These are phyloP conservation scores for Auanema sp. DNA, from an alignment of 2,888 invertebrate species.

Conservation along the genomic window DNA sequence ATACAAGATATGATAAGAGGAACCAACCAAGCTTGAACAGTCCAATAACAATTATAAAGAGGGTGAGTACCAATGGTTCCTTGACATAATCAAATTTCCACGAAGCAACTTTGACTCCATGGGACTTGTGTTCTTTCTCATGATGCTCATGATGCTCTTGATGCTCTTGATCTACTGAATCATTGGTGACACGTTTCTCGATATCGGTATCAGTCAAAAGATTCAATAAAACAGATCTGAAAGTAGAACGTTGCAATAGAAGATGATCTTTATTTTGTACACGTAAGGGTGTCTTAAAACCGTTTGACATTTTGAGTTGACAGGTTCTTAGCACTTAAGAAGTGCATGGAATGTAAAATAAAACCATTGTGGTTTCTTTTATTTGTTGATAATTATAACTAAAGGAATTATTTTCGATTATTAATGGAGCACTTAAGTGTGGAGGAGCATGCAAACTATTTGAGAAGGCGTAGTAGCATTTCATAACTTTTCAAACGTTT, in stretches of 20 bases:
- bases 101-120: conserved; percentile 39
- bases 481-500: too few relatives aligned
- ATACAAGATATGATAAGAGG: background rate
- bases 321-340: too few relatives aligned
- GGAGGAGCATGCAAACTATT: too few relatives aligned
- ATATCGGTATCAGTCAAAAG: background rate
- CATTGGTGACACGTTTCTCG: conserved; percentile 1
- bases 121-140: conserved; percentile 9
- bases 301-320: too few relatives aligned
- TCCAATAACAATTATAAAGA: conserved; percentile 68
- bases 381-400: conserved; percentile 4
- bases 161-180: background rate
- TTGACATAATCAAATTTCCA: conserved; percentile 62
- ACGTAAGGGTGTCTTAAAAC: too few relatives aligned
- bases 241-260: background rate
- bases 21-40: conserved; percentile 69
- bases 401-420: background rate
- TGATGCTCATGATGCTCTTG: background rate
- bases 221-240: conserved; percentile 4
- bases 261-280: too few relatives aligned
- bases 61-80: conserved; percentile 67
- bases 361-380: conserved; percentile 4
- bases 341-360: background rate
- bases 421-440: too few relatives aligned
- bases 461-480: too few relatives aligned